phyloP scores from a whole-genome alignment of 1,140 invertebrate genomes.

The Diorhabda sublineata region DNA sequence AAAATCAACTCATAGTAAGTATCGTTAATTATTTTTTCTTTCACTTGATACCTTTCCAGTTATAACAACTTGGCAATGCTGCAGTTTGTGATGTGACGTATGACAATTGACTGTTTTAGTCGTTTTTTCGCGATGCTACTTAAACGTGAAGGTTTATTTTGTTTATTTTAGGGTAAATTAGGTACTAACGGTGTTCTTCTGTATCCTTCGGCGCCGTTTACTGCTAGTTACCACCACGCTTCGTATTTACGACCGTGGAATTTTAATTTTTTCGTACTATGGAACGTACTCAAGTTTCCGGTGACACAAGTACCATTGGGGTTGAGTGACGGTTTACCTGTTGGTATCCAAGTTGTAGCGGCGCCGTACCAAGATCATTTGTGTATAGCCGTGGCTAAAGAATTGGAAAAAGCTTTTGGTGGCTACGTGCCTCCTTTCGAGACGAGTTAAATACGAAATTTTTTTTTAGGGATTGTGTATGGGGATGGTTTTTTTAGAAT shows the following conservation, averaged over 20 bases:
- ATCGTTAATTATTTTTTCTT: neutral
- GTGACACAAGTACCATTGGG: slow-evolving; percentile 80
- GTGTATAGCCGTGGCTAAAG: slow-evolving; percentile 76
- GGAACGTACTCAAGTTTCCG: slow-evolving; percentile 82
- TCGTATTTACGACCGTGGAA: slow-evolving; percentile 78
- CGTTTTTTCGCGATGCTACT: too few relatives aligned
- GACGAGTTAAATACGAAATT: neutral
- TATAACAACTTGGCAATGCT: too few relatives aligned
- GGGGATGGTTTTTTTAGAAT: too few relatives aligned
- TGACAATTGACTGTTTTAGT: too few relatives aligned
- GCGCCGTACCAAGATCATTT: slow-evolving; percentile 74
- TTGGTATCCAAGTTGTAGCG: slow-evolving; percentile 79
- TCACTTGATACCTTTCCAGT: too few relatives aligned
- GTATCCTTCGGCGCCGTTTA: slow-evolving; percentile 75
- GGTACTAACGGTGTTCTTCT: slow-evolving; percentile 78
- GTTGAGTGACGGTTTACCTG: slow-evolving; percentile 69
- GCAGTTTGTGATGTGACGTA: too few relatives aligned
- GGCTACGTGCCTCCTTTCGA: slow-evolving; percentile 70
- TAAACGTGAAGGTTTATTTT: slow-evolving; percentile 3
- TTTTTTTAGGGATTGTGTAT: too few relatives aligned
- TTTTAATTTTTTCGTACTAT: slow-evolving; percentile 84
- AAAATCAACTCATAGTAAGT: slow-evolving; percentile 57
- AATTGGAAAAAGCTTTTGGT: slow-evolving; percentile 77
- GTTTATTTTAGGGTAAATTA: slow-evolving; percentile 58
- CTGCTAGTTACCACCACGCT: slow-evolving; percentile 83